These are phyloP conservation scores for Hartigia nigra DNA, from an alignment of 2,888 invertebrate genomes.

Conservation along the genomic window DNA sequence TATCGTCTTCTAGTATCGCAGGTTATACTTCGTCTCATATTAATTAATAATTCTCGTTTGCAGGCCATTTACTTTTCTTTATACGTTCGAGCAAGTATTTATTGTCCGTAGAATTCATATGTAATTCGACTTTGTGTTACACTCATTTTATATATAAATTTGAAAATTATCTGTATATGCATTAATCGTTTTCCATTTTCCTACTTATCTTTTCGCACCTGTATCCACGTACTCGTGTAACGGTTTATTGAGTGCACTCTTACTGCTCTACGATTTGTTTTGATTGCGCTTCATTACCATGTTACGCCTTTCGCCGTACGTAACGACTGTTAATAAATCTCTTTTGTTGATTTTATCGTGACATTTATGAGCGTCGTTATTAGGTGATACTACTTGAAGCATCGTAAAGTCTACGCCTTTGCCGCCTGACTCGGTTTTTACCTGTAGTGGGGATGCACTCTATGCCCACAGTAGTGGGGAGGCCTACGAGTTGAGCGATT, in stretches of 20 bases:
- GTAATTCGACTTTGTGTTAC: neutral
- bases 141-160: neutral
- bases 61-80: neutral
- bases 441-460: slow-evolving; percentile 32
- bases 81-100: neutral
- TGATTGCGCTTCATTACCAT: slow-evolving; percentile 63
- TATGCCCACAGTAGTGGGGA: slow-evolving; percentile 45
- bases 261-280: slow-evolving; percentile 63
- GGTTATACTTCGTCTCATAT: neutral
- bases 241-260: slow-evolving; percentile 13
- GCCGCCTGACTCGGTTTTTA: slow-evolving; percentile 47
- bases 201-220: neutral
- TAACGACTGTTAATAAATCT: slow-evolving; percentile 61
- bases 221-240: neutral
- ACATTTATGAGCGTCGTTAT: slow-evolving; percentile 65
- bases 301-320: slow-evolving; percentile 57
- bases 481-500: slow-evolving; percentile 56
- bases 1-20: neutral
- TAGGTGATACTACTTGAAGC: slow-evolving; percentile 60
- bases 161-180: neutral
- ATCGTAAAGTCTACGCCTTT: slow-evolving; percentile 63
- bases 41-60: neutral
- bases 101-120: neutral
- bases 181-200: neutral
- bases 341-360: slow-evolving; percentile 63